Conservation (phyloP, 2,113 vertebrate genomes). For the Chelonoidis abingdonii region DNA sequence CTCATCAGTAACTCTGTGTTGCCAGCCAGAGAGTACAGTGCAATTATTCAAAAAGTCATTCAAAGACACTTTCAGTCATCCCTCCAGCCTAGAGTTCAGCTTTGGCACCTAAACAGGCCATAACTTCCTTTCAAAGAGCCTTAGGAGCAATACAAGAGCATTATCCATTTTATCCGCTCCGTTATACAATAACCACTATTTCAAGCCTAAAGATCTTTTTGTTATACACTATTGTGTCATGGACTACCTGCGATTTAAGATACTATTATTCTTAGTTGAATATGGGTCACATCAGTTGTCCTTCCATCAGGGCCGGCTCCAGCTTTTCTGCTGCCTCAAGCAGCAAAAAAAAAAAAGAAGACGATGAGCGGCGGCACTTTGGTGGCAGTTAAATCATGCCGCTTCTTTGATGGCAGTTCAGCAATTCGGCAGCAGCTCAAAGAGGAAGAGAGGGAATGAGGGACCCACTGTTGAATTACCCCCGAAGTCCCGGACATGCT, state of each 20-base stretch:
- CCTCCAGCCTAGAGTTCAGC: not conserved
- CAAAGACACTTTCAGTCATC: not conserved
- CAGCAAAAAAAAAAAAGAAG: too few relatives aligned
- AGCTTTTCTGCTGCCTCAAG: too few relatives aligned
- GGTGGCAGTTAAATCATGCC: too few relatives aligned
- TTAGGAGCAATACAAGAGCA: fast-evolving
- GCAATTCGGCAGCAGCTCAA: too few relatives aligned
- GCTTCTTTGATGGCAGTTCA: too few relatives aligned
- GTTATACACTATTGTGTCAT: not conserved
- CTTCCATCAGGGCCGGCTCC: not conserved
- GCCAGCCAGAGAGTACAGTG: not conserved
- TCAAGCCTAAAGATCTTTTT: not conserved
- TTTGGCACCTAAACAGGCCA: not conserved
- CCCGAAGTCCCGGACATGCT: too few relatives aligned
- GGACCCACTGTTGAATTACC: too few relatives aligned
- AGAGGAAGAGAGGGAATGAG: too few relatives aligned
- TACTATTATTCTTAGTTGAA: not conserved
- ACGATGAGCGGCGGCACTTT: too few relatives aligned
- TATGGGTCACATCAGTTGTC: not conserved
- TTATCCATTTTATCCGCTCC: not conserved
- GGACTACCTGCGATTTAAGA: not conserved
- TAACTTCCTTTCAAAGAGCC: not conserved
- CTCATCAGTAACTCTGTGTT: not conserved
- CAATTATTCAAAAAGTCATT: not conserved
- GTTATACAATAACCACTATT: not conserved